Evolutionary conservation across 2,888 invertebrate genomes (phyloP), one percentile per base, ranked within the genome.

Genomic region (Bhutanitis thaidina): DNA sequence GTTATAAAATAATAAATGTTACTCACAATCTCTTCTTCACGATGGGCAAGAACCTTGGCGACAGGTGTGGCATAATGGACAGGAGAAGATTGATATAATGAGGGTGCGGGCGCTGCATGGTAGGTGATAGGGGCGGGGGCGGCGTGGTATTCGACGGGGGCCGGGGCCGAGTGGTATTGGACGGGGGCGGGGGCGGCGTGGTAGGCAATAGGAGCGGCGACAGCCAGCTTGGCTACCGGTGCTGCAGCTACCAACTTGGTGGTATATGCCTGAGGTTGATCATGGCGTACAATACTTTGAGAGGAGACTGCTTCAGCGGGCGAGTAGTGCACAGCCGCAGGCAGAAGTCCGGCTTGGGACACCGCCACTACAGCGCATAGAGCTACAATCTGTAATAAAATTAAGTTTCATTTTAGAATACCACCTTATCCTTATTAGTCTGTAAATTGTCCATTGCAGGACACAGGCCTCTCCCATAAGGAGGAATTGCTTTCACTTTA

Each of bases 251-350:
- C 54, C 9, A 59, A 60, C 12, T 72, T 68, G n/a, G 69, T 61
- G 20, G 54, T 58, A 12, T 77, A 14, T 4, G 64, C 52, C 7
- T 49, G 73, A 64, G 49, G 74, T 71, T 67, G 74, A 69, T 77
- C 79, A 59, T 73, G 74, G 48, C 80, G 74, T 27, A 79, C 69
- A 58, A 79, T 74, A 63, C 66, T 79, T 54, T 78, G 77, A 3
- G 78, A 78, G 37, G 80, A 80, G n/a, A 79, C 74, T 3, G 75
- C 76, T 1, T 67, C 62, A 9, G 76, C 76, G 4, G 71, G 59
- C 10, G 73, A 74, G 63, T 77, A 74, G 59, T 81, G 79, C 71
- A 48, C 90, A 51, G 56, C 84, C 52, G 56, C 84, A 9, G 73
- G 57, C 54, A 76, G n/a, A 70, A 62, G 59, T 67, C 74, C 39